phyloP scores from a whole-genome alignment of 2,797 vertebrate genomes.

The Heliangelus exortis region DNA sequence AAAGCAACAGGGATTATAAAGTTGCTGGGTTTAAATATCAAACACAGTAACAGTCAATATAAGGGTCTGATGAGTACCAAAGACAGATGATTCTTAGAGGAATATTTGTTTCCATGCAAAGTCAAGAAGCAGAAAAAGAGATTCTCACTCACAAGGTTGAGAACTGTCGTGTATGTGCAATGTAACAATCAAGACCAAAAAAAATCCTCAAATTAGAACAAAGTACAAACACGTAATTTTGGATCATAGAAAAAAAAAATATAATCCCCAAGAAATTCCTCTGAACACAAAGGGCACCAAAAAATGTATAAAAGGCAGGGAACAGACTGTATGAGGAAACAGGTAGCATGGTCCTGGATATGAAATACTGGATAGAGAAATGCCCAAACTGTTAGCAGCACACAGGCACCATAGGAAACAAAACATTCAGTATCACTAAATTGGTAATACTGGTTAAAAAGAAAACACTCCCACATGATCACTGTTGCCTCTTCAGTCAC shows the following conservation, averaged over 20 bases:
- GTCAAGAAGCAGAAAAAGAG: neutral
- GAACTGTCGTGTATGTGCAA: neutral
- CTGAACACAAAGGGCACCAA: neutral
- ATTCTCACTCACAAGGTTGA: neutral
- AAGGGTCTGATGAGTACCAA: neutral
- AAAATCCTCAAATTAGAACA: neutral
- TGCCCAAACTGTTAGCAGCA: neutral
- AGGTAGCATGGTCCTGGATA: neutral
- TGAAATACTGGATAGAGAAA: neutral
- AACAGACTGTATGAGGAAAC: neutral
- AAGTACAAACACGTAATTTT: neutral
- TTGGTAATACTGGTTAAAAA: neutral
- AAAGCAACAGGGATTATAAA: neutral
- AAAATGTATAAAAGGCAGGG: neutral
- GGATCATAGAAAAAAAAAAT: neutral
- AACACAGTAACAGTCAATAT: neutral
- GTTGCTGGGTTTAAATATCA: neutral
- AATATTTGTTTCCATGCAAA: neutral
- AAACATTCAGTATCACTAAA: neutral
- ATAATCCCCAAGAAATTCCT: neutral
- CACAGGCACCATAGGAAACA: neutral
- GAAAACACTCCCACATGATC: neutral
- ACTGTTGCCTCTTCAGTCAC: neutral
- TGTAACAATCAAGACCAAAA: neutral
- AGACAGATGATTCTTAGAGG: neutral